A percentile compares a stretch with the other conserved stretches of the same genome.
Conservation (phyloP, 2,888 invertebrate species). For the Bruchidius siliquastri region DNA sequence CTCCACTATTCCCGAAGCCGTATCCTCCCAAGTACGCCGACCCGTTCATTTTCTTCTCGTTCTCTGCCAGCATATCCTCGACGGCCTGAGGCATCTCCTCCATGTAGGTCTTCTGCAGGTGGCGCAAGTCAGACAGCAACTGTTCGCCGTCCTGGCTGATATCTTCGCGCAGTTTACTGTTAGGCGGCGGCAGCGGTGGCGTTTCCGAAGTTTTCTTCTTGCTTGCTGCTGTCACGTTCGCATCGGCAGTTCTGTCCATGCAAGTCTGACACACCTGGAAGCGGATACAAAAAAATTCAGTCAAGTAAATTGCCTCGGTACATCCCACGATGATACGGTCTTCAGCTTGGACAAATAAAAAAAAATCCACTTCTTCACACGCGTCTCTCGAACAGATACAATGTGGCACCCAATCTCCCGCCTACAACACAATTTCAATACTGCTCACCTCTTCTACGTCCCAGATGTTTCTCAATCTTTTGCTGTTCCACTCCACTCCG, state of each 20-base stretch:
- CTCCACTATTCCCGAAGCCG: constrained; percentile 9
- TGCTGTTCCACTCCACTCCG: constrained; percentile 24
- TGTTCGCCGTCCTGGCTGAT: constrained; percentile 59
- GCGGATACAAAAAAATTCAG: no score
- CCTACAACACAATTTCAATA: neutral
- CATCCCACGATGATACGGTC: no score
- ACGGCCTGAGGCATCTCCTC: constrained; percentile 30
- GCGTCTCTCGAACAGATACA: no score
- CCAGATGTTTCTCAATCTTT: constrained; percentile 38
- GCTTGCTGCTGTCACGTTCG: constrained; percentile 8
- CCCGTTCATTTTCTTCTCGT: neutral
- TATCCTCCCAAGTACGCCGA: neutral
- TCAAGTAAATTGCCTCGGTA: no score
- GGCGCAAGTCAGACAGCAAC: constrained; percentile 55
- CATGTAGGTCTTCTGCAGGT: constrained; percentile 51
- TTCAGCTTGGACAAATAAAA: no score
- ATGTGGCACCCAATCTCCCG: no score
- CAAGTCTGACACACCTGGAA: constrained; percentile 41
- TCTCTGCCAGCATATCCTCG: neutral
- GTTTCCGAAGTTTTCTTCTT: neutral
- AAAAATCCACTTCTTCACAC: no score
- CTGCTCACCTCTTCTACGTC: constrained; percentile 39
- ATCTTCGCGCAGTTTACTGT: constrained; percentile 48
- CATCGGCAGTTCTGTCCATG: constrained; percentile 12
- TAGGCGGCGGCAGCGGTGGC: constrained; percentile 24